Conservation (phyloP, 2,797 vertebrate species). For the Agapornis canus region DNA sequence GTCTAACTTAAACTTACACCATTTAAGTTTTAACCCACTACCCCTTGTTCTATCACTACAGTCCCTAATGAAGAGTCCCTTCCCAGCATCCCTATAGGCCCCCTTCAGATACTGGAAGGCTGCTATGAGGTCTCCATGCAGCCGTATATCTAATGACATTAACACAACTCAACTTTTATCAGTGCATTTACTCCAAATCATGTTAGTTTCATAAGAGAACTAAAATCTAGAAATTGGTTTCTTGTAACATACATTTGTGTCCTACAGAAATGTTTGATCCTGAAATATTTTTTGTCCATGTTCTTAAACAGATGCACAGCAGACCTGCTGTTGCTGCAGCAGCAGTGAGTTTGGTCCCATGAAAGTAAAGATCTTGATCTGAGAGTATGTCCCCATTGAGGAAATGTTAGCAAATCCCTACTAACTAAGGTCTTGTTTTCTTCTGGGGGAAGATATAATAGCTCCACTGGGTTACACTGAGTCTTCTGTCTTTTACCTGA, state of each 20-base stretch:
- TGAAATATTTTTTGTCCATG: not conserved
- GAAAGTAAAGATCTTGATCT: not conserved
- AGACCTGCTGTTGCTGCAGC: not conserved
- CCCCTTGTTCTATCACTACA: too few species aligned
- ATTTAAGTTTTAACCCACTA: too few species aligned
- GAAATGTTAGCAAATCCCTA: not conserved
- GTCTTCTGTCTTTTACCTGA: not conserved
- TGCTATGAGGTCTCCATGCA: too few species aligned
- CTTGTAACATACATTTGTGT: not conserved
- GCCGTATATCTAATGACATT: not conserved
- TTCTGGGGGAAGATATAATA: not conserved
- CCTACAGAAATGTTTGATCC: not conserved
- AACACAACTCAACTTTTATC: not conserved
- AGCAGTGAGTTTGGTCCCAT: not conserved
- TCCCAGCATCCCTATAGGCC: too few species aligned
- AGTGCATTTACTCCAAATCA: not conserved
- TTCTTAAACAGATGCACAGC: fast-evolving
- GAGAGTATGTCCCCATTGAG: fast-evolving
- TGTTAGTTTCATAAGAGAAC: not conserved
- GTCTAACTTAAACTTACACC: too few species aligned
- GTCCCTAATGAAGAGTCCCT: too few species aligned
- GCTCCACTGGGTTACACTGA: not conserved
- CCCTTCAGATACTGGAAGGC: too few species aligned
- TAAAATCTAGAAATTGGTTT: not conserved
- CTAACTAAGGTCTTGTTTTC: not conserved